Percentiles rank a stretch among this genome's conserved stretches.
Conservation (phyloP, 2,888 invertebrate species). For the Thelaira solivaga region DNA sequence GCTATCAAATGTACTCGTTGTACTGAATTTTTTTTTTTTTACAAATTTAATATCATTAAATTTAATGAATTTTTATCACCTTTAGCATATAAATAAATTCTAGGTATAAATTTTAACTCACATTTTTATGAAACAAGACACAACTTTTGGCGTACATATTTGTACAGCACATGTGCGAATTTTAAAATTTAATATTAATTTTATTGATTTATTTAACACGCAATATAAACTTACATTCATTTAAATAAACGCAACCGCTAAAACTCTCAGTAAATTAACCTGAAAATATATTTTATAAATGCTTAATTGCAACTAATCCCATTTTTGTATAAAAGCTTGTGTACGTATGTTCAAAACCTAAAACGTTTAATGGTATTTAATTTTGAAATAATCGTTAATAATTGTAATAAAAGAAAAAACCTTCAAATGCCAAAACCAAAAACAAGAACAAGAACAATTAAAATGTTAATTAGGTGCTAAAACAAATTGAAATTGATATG, state of each 20-base stretch:
- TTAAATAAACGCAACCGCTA: background rate
- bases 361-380: slow-evolving; percentile 33
- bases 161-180: background rate
- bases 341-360: background rate
- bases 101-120: background rate
- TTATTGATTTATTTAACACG: slow-evolving; percentile 54
- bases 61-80: slow-evolving; percentile 61
- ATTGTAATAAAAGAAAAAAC: background rate
- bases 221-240: background rate
- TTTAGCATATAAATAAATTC: slow-evolving; percentile 40
- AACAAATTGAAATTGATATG: slow-evolving; percentile 58
- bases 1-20: background rate
- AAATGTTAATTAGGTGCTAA: slow-evolving; percentile 58
- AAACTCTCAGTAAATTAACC: slow-evolving; percentile 21
- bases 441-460: slow-evolving; percentile 27
- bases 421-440: slow-evolving; percentile 18
- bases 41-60: slow-evolving; percentile 56
- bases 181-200: slow-evolving; percentile 43
- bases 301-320: slow-evolving; percentile 52
- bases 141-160: background rate
- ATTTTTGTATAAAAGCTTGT: no score
- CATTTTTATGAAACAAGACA: no score
- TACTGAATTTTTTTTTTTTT: background rate
- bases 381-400: background rate
- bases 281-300: slow-evolving; percentile 20